A percentile compares a stretch with the other conserved stretches of the same genome.
Evolutionary conservation across 2,797 vertebrate genomes (phyloP).

Genomic region (Chelon labrosus): DNA sequence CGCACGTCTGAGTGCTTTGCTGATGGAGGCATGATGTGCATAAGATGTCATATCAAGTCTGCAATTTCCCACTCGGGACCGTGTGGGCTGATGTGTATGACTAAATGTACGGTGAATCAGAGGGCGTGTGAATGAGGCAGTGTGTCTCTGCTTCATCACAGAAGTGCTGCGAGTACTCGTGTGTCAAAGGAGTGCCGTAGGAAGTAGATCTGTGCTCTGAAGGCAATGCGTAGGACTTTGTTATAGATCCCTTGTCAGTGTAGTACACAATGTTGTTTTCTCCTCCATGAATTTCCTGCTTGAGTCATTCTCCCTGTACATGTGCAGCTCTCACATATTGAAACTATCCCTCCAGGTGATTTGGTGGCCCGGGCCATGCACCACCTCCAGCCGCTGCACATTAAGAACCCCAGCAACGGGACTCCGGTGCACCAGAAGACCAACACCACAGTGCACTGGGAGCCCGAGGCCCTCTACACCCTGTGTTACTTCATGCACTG

Average conservation of each 20-base stretch:
- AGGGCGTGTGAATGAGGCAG: conserved; percentile 39
- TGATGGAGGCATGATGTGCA: conserved; percentile 17
- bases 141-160: conserved; percentile 19
- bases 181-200: conserved; percentile 28
- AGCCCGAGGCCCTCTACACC: conserved; percentile 96
- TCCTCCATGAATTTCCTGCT: conserved; percentile 3
- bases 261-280: conserved; percentile 1
- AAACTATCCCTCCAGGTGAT: conserved; percentile 85
- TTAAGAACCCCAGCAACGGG: conserved; percentile 92
- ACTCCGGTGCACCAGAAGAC: conserved; percentile 93
- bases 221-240: conserved; percentile 21
- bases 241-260: background rate
- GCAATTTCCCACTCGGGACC: conserved; percentile 46
- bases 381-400: conserved; percentile 94
- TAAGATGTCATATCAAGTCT: conserved; percentile 48
- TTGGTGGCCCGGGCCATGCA: conserved; percentile 97
- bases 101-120: conserved; percentile 57
- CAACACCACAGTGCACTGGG: conserved; percentile 91
- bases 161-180: conserved; percentile 28
- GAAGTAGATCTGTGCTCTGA: conserved; percentile 30
- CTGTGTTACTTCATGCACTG: conserved; percentile 99
- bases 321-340: background rate
- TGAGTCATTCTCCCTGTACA: background rate
- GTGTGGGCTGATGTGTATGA: conserved; percentile 56
- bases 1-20: conserved; percentile 15